Evolutionary conservation across 2,113 vertebrate species (phyloP), one percentile per base, ranked within the genome.

Genomic region (Brachypteracias leptosomus): DNA sequence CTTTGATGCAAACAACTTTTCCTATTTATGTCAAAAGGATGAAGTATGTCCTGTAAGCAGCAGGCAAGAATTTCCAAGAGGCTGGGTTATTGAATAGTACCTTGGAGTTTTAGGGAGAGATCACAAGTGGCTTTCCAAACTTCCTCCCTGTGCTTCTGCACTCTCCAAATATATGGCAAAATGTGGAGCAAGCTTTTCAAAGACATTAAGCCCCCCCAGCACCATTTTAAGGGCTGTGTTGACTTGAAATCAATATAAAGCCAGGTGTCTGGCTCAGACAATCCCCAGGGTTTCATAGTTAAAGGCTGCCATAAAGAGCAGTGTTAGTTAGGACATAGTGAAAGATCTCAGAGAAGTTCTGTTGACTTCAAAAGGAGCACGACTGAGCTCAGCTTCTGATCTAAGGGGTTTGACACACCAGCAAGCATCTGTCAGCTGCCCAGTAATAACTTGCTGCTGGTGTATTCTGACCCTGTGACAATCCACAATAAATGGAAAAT

Each of bases 1-100:
- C 73, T 92, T 95, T 90, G 83, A 90, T 85, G 40, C 36, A 78
- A 80, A 78, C 51, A 77, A 22, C 26, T 81, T 88, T 65, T 90
- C 88, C 40, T 92, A 3, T 90, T 90, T 83, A 31, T 71, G 61
- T 80, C 79, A 59, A 73, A 84, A 90, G 65, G 61, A 81, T 84
- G 42, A 81, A 72, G 26, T 29, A 22, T 72, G 19, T 77, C 47
- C 70, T 47, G 21, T 52, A 77, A 78, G 73, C 61, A 81, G 52
- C 49, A 24, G 11, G 22, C 73, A 94, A 35, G 49, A 3, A 25
- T 42, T 95, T 81, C 83, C 36, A 52, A 28, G 78, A 75, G 51
- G 16, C 15, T 73, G 38, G 35, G 11, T 86, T 83, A 11, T 33
- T 55, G 73, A 66, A 33, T 7, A 52, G 26, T 33, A 16, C 65